Percentiles rank a stretch among this genome's conserved stretches.
Conservation (phyloP, 2,888 invertebrate species). For the Cantharis nigra region DNA sequence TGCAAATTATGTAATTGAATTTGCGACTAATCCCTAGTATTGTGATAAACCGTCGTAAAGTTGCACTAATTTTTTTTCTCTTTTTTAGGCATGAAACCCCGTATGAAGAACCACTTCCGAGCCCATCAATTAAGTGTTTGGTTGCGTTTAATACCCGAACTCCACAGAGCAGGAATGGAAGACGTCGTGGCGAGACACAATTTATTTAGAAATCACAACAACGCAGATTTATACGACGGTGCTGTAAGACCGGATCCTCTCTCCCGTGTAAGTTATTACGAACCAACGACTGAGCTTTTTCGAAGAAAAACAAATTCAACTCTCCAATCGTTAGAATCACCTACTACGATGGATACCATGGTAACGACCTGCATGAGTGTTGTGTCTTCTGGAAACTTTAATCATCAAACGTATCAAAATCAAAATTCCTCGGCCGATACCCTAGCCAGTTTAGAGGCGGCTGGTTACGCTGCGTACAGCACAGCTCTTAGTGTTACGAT, state of each 20-base stretch:
- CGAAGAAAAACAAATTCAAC: slow-evolving; percentile 63
- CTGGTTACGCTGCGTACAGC: slow-evolving; percentile 76
- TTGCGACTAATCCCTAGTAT: not conserved
- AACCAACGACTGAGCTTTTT: slow-evolving; percentile 66
- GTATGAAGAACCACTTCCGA: slow-evolving; percentile 90
- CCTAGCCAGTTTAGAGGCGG: slow-evolving; percentile 78
- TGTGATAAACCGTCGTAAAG: not conserved
- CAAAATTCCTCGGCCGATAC: slow-evolving; percentile 74
- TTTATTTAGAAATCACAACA: slow-evolving; percentile 86
- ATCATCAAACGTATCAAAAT: slow-evolving; percentile 59
- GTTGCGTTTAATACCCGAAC: slow-evolving; percentile 90
- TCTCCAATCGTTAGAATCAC: slow-evolving; percentile 65
- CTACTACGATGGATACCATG: slow-evolving; percentile 72
- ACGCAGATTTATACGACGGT: slow-evolving; percentile 87
- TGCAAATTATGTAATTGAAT: not conserved
- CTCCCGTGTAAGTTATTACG: slow-evolving; percentile 66
- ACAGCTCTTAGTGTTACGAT: slow-evolving; percentile 79
- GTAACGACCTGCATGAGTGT: slow-evolving; percentile 74
- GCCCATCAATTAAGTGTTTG: slow-evolving; percentile 95
- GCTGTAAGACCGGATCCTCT: slow-evolving; percentile 85
- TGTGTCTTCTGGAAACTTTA: slow-evolving; percentile 54
- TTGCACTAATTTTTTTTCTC: slow-evolving; percentile 41
- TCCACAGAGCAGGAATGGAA: slow-evolving; percentile 87
- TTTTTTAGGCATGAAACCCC: slow-evolving; percentile 81
- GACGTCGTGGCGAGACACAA: slow-evolving; percentile 87